Base-by-base conservation (phyloP, 2,888 invertebrate species). In the Xanthorhoe spadicearia region DNA sequence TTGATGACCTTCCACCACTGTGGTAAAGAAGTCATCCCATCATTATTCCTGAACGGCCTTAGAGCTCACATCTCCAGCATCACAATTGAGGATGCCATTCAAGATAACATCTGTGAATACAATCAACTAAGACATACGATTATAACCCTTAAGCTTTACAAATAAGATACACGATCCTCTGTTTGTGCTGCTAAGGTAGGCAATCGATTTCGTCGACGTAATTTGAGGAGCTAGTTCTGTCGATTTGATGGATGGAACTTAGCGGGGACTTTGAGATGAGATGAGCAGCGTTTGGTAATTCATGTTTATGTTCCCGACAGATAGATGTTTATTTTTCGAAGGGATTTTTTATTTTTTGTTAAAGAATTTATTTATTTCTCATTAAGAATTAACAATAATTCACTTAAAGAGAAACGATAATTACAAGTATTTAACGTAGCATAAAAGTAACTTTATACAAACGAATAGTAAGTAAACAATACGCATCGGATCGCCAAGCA, bases 21-120 rank as follows among this genome's bases (percentile, higher is more conserved):
- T 23, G 23, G 2, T 23, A 23, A 4, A 23, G 23, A 23, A 4
- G 23, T 23, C 23, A 13, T 10, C 43, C 5, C 54, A 23, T 32
- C 43, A 60, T 54, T 48, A 65, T 32, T 32, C 59, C 51, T 51
- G 52, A 65, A 65, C 46, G 60, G 55, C 19, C 43, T 15, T 50
- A 32, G 19, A 55, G 55, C 60, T 53, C 61, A 60, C 54, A 59
- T 55, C 60, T 55, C 54, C 2, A 60, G 54, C 43, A 60, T 60
- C 60, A 60, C 64, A 60, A 64, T 65, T 43, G 43, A 64, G 64
- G 51, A 60, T 65, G 55, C 64, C 51, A 56, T 56, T 64, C 59
- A 43, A 17, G 64, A 65, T 65, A 65, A 51, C 60, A 65, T 65
- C 64, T 65, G 46, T 55, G 59, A 64, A 59, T 64, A 60, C 57